These are phyloP conservation scores for Borostomias antarcticus DNA, from an alignment of 2,797 vertebrate species.

Conservation along the genomic window DNA sequence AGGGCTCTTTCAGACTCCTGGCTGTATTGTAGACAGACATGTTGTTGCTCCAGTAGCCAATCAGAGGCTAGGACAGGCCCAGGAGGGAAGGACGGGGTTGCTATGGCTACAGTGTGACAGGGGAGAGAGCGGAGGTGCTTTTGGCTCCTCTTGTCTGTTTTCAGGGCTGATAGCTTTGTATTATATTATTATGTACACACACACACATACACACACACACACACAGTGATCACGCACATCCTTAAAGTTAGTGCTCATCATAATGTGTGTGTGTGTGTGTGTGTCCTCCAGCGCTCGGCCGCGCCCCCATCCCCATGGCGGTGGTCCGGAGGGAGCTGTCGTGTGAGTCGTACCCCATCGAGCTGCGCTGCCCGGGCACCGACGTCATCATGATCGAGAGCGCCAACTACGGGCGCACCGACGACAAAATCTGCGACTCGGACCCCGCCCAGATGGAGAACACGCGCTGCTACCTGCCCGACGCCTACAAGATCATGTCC, in stretches of 20 bases:
- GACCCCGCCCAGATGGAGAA: conserved; percentile 99
- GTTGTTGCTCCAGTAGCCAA: conserved; percentile 64
- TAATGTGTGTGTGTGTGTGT: not conserved
- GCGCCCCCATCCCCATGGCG: conserved; percentile 96
- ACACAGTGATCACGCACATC: no score
- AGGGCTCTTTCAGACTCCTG: conserved; percentile 76
- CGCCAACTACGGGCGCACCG: conserved; percentile 97
- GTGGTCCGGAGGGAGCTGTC: conserved; percentile 97
- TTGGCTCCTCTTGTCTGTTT: not conserved
- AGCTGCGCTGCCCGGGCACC: conserved; percentile 96
- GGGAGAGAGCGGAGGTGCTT: no score
- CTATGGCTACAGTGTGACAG: conserved; percentile 70
- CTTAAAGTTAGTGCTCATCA: no score
- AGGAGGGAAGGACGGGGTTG: conserved; percentile 66
- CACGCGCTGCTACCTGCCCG: conserved; percentile 97
- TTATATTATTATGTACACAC: no score
- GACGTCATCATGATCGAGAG: conserved; percentile 99
- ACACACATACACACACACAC: not conserved
- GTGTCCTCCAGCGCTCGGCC: conserved; percentile 82
- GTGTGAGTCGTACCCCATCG: conserved; percentile 97
- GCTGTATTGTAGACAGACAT: conserved; percentile 71
- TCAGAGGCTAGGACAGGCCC: conserved; percentile 44
- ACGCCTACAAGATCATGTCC: conserved; percentile 99
- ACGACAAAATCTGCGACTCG: conserved; percentile 99
- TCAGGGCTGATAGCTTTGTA: not conserved